These are phyloP conservation scores for Corynorhinus townsendii DNA, from an alignment of 2,113 vertebrate species.

Conservation along the genomic window DNA sequence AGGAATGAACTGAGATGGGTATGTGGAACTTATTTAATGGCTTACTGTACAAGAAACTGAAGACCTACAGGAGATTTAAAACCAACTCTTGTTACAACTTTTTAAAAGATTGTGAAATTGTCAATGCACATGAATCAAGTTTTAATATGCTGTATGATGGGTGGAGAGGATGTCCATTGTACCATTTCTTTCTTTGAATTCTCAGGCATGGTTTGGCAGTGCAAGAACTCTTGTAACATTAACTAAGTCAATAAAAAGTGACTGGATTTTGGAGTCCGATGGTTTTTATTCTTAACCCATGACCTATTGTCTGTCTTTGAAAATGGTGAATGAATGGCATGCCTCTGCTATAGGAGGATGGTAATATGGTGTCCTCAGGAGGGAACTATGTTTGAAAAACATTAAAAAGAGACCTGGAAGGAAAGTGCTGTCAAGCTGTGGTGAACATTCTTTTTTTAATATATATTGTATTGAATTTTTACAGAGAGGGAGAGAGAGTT, in stretches of 20 bases:
- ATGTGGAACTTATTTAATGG: slow-evolving; percentile 63
- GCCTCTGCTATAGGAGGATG: background rate
- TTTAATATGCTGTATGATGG: slow-evolving; percentile 75
- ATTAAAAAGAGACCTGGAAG: background rate
- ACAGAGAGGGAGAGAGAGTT: no score
- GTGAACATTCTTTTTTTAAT: background rate
- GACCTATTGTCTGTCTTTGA: background rate
- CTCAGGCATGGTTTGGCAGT: slow-evolving; percentile 80
- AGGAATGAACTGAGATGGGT: slow-evolving; percentile 49
- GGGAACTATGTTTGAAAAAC: background rate
- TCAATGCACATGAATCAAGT: slow-evolving; percentile 71
- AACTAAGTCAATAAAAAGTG: slow-evolving; percentile 83
- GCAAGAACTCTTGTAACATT: slow-evolving; percentile 83
- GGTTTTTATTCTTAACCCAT: background rate
- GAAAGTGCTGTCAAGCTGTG: background rate
- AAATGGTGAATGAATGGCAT: background rate
- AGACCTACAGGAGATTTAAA: slow-evolving; percentile 67
- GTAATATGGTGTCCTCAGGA: background rate
- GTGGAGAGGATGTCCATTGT: slow-evolving; percentile 80
- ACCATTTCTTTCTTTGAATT: slow-evolving; percentile 74
- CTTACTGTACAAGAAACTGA: slow-evolving; percentile 59
- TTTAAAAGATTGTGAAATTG: slow-evolving; percentile 64
- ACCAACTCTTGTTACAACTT: slow-evolving; percentile 64
- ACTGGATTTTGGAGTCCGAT: slow-evolving; percentile 71
- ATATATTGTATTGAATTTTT: no score